A percentile compares a stretch with the other conserved stretches of the same genome.
These are phyloP conservation scores for Drosophila pruinosa DNA, from an alignment of 1,140 invertebrate species.

Conservation along the genomic window DNA sequence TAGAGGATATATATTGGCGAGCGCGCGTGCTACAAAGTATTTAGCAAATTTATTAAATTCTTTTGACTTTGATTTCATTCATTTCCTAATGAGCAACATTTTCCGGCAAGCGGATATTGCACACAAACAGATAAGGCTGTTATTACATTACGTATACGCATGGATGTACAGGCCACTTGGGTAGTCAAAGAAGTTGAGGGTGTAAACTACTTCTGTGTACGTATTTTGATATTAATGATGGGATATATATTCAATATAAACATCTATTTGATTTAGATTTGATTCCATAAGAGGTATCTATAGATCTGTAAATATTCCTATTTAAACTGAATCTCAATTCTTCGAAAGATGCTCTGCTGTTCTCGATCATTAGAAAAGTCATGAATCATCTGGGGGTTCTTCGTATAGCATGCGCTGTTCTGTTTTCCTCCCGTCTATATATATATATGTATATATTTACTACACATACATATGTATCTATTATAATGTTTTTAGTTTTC, in stretches of 20 bases:
- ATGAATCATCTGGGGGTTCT: not conserved
- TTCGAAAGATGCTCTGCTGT: not conserved
- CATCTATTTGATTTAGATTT: too few species aligned
- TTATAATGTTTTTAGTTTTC: not conserved
- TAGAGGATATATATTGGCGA: conserved; percentile 1
- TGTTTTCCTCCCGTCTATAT: not conserved
- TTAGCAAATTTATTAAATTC: conserved; percentile 52
- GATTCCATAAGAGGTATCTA: too few species aligned
- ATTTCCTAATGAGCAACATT: conserved; percentile 28
- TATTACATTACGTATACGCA: conserved; percentile 25
- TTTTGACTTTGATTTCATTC: conserved; percentile 46
- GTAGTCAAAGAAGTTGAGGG: not conserved
- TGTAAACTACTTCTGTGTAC: not conserved
- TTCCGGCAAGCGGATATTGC: conserved; percentile 38
- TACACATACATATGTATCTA: too few species aligned
- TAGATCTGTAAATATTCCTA: not conserved
- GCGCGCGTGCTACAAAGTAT: conserved; percentile 35
- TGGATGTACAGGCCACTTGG: not conserved
- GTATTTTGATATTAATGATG: not conserved
- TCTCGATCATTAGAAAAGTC: not conserved
- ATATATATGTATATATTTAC: not conserved
- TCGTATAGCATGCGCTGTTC: not conserved
- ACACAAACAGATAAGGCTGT: conserved; percentile 38
- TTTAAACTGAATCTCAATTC: not conserved
- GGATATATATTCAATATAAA: not conserved